Evolutionary conservation across 2,113 vertebrate genomes (phyloP), one percentile per base, ranked within the genome.

Genomic region (Cryptotis parvus): DNA sequence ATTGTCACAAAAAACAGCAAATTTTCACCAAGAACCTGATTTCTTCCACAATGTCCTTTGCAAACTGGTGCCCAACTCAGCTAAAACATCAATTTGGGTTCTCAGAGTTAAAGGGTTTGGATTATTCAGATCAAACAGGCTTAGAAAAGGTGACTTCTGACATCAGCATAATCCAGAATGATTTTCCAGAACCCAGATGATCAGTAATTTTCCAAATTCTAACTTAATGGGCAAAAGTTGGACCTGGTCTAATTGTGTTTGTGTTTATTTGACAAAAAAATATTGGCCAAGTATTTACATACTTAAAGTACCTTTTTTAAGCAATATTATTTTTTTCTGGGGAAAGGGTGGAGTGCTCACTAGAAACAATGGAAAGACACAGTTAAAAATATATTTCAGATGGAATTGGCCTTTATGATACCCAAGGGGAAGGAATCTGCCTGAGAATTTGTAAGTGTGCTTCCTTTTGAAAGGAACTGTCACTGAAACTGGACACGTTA

Each of bases 221-320:
- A 75, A 88, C 31, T 65, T 68, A 93, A 74, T 39, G 73, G 70
- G 24, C 72, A 31, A 43, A n/a, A 41, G 63, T 63, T 88, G 45
- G 79, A 16, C n/a, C 31, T 87, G 26, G 9, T 69, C 37, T 86
- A 84, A 85, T 85, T 79, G 63, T 82, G 37, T 7, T 45, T 87
- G 15, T 84, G 52, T 82, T 84, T 94, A 80, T 78, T 43, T 75
- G 77, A 68, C 45, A 84, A 89, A 93, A 89, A 93, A 92, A 89
- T 77, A 74, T 10, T 82, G 37, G 18, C 18, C 70, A 89, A 82
- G 5, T 72, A 76, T 93, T 90, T 58, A 63, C 15, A 69, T 18
- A 49, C n/a, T 58, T 77, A 80, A 66, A 83, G 39, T 26, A 84
- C 41, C 45, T 88, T 87, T 94, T 78, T 78, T n/a, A 94, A 85